These are phyloP conservation scores for Syngnathus typhle DNA, from an alignment of 2,113 vertebrate genomes.

Conservation along the genomic window DNA sequence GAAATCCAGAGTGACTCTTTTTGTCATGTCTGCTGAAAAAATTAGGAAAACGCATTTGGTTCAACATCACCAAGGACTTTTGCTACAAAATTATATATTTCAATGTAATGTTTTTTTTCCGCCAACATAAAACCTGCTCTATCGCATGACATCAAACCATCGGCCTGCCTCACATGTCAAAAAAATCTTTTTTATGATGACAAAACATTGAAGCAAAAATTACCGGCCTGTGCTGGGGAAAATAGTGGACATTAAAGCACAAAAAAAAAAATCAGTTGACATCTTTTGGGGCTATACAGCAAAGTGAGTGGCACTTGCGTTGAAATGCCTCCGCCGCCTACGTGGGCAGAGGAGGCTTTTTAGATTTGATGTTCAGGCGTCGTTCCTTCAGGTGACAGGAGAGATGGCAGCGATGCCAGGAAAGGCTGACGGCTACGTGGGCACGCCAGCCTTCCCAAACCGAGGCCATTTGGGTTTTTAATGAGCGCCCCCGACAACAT, in stretches of 20 bases:
- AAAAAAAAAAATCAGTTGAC: slow-evolving; percentile 1
- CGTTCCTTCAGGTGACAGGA: slow-evolving; percentile 33
- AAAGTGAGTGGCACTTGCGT: slow-evolving; percentile 2
- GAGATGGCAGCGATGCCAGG: slow-evolving; percentile 20
- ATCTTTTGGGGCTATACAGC: not conserved
- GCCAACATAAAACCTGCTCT: not conserved
- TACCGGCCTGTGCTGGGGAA: not conserved
- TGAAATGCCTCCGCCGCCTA: slow-evolving; percentile 17
- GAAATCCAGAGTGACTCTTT: too few species aligned
- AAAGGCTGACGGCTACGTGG: slow-evolving; percentile 29
- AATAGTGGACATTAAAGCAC: not conserved
- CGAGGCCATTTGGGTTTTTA: slow-evolving; percentile 44
- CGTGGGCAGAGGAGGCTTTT: slow-evolving; percentile 10
- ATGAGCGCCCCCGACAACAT: slow-evolving; percentile 48
- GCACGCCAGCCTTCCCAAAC: slow-evolving; percentile 12
- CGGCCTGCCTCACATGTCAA: not conserved
- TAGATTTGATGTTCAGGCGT: slow-evolving; percentile 20
- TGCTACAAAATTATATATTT: not conserved
- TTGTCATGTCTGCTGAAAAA: too few species aligned
- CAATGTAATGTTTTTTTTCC: not conserved
- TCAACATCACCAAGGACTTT: not conserved
- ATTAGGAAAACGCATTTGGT: not conserved
- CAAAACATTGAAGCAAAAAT: slow-evolving; percentile 2
- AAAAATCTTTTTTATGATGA: not conserved
- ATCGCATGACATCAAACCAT: not conserved